Evolutionary conservation across 2,113 vertebrate genomes (phyloP), one percentile per base, ranked within the genome.

Genomic region (Balaeniceps rex): DNA sequence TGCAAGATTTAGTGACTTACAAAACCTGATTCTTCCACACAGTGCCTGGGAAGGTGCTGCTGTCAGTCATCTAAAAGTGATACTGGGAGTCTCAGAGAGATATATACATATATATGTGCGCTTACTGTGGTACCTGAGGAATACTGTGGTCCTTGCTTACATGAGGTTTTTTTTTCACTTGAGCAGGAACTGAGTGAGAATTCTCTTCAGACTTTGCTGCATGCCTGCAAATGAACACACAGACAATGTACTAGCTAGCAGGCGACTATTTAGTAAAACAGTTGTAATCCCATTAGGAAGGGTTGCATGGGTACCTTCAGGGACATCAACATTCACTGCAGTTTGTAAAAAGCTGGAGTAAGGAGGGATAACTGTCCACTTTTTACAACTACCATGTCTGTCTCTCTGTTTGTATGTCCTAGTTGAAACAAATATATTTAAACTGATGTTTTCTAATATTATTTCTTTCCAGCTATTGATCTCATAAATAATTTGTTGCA

Each of bases 401-500:
- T 83, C 33, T 84, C 9, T 88, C 42, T 76, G 9, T 90, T 88
- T 77, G 18, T 24, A 15, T n/a, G 23, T 58, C 38, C 23, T 58
- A 31, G 17, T 33, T 92, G 31, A 94, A 89, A 84, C 8, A 88
- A 89, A 40, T 66, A 21, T 23, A 69, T 82, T 66, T 75, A 54
- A 88, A 80, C n/a, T 95, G 55, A 92, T 31, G 42, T 87, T 61
- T 88, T 92, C 57, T 58, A 86, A 89, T 96, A 72, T 95, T 96
- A 92, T 96, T 97, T 97, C 89, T 94, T 98, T 97, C 29, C 98
- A 99, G 99, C 99, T 87, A 99, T 99, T 85, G 99, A 99, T 98
- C 99, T 99, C 96, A 99, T 99, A 96, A 99, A 99, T 98, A 99
- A 99, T 98, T 98, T 99, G 94, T 98, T 99, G 97, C 99, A 99